These are phyloP conservation scores for Sebastes nivosus DNA, from an alignment of 2,797 vertebrate genomes.

Conservation along the genomic window DNA sequence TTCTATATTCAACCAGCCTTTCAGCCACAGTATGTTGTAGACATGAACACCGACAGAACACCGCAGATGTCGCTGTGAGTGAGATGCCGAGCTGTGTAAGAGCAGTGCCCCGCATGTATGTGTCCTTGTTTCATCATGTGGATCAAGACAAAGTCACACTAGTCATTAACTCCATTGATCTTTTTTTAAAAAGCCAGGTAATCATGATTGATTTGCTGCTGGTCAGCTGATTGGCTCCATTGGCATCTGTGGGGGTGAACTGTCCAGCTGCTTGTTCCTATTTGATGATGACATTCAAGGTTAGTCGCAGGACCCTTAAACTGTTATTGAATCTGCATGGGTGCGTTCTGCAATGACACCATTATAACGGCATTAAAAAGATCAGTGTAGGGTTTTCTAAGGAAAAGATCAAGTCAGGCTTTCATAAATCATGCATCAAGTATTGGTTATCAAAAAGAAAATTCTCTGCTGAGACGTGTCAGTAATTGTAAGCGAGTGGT, in stretches of 20 bases:
- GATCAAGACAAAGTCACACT: slow-evolving; percentile 58
- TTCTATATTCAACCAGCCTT: not conserved
- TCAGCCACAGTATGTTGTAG: not conserved
- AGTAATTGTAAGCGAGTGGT: slow-evolving; percentile 48
- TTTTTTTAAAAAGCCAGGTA: slow-evolving; percentile 44
- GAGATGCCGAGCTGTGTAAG: not conserved
- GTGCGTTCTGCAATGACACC: not conserved
- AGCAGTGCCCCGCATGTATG: not conserved
- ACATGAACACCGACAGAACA: not conserved
- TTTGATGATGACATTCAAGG: slow-evolving; percentile 41
- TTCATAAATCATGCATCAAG: slow-evolving; percentile 16
- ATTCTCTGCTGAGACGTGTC: slow-evolving; percentile 21
- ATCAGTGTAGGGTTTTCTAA: not conserved
- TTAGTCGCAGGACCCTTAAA: not conserved
- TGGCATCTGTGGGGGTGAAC: not conserved
- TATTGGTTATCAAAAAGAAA: slow-evolving; percentile 16
- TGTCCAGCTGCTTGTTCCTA: slow-evolving; percentile 25
- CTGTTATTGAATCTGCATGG: not conserved
- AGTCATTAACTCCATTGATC: slow-evolving; percentile 61
- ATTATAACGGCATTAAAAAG: not conserved
- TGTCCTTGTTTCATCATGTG: slow-evolving; percentile 49
- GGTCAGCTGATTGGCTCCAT: slow-evolving; percentile 46
- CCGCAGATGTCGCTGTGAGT: not conserved
- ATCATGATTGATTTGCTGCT: slow-evolving; percentile 60
- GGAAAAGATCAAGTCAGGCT: not conserved